Percentiles rank a stretch among this genome's conserved stretches.
Evolutionary conservation across 92 coral and sea anemone species (phyloP).

Genomic region (Anthopleura xanthogrammica): DNA sequence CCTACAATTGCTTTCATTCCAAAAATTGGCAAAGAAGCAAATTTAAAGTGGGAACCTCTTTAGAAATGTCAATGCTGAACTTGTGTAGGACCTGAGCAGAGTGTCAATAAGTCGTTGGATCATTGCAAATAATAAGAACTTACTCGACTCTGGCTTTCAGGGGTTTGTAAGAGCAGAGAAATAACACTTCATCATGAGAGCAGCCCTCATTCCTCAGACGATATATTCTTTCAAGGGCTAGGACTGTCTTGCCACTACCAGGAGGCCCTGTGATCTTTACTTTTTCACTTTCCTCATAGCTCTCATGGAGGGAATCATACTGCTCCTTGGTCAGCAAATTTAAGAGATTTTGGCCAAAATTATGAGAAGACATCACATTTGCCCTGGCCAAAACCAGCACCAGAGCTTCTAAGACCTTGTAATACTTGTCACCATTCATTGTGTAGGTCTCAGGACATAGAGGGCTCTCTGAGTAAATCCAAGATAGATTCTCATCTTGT

Average conservation of each 20-base stretch:
- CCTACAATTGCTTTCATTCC: too few species aligned
- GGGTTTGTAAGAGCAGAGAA: constrained; percentile 11
- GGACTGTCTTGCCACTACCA: constrained; percentile 28
- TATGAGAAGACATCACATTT: neutral
- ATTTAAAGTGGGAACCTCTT: too few species aligned
- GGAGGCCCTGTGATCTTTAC: constrained; percentile 25
- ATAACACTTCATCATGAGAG: neutral
- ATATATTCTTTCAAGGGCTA: constrained; percentile 25
- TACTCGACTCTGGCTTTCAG: constrained; percentile 23
- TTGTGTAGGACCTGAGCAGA: too few species aligned
- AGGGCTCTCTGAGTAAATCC: neutral
- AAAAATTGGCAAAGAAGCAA: too few species aligned
- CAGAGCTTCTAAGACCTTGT: neutral
- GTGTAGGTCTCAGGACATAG: neutral
- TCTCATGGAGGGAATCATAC: neutral
- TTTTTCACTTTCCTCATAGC: neutral
- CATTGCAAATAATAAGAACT: too few species aligned
- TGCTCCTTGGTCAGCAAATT: constrained; percentile 26
- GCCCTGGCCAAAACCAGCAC: constrained; percentile 14
- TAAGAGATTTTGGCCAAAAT: neutral
- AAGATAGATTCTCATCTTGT: neutral
- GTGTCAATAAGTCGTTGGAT: too few species aligned
- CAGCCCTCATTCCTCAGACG: neutral
- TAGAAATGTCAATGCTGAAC: too few species aligned
- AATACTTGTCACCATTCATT: neutral